Evolutionary conservation across 2,888 invertebrate species (phyloP), one percentile per base, ranked within the genome.

Genomic region (Euproctis similis): DNA sequence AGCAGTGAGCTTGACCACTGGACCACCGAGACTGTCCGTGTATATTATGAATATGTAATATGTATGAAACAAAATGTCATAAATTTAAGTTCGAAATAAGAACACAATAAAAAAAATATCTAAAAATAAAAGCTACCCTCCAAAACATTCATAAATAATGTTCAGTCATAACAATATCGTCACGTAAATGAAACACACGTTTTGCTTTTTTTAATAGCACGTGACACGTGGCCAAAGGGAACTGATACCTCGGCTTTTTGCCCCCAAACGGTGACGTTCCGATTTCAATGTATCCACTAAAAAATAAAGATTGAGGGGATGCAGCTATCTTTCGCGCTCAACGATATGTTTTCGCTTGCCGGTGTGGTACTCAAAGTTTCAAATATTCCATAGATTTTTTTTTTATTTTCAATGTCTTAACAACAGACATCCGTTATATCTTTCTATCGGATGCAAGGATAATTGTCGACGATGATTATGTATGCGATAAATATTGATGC

Each of bases 131-230:
- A 40, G 10, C 17, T 17, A 18, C 25, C 26, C 34, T 28, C 26
- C 4, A 44, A 42, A 49, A 47, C 40, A 34, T 52, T 48, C 68
- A 66, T 71, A 75, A 75, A 69, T 73, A 74, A 76, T 74, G 59
- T 67, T 39, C 59, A n/a, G 69, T 77, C 80, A 81, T 82, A 82
- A 82, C 81, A 80, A 74, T 70, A 77, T 81, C 76, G 65, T 80
- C 82, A 80, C 80, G 77, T 73, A 77, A 70, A 80, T 72, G 71
- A 74, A 77, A 66, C 60, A 66, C 77, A 78, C 76, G 71, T 78
- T 76, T 62, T 53, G 39, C 74, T n/a, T 71, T 74, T 76, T 14
- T 74, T 60, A 39, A 61, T 53, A 26, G 19, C 29, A 58, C 53
- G 58, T 58, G 57, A 45, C 44, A 42, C 29, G n/a, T 30, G 53